phyloP scores from a whole-genome alignment of 2,797 vertebrate genomes.

The Fringilla coelebs region DNA sequence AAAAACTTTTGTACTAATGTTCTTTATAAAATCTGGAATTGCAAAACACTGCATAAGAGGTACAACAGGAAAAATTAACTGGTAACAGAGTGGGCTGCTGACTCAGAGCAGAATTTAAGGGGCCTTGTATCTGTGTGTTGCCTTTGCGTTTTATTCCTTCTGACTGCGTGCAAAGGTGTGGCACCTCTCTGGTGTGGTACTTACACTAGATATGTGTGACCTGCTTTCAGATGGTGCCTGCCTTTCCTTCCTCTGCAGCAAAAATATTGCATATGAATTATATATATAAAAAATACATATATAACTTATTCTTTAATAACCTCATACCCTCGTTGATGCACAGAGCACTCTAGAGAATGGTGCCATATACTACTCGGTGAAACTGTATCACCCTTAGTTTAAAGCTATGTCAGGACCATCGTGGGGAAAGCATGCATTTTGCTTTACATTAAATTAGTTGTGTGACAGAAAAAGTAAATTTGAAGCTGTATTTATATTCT shows the following conservation, averaged over 20 bases:
- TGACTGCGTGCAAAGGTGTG: neutral
- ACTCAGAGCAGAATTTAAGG: neutral
- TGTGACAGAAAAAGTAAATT: neutral
- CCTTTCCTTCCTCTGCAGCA: neutral
- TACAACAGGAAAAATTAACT: neutral
- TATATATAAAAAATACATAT: neutral
- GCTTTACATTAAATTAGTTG: neutral
- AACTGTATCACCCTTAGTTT: neutral
- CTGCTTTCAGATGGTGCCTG: neutral
- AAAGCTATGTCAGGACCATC: neutral
- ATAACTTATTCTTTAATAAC: neutral
- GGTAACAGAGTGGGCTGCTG: neutral
- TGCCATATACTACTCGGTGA: neutral
- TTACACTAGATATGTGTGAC: neutral
- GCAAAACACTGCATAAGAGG: neutral
- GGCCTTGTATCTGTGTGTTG: neutral
- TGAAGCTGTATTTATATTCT: neutral
- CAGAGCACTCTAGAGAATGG: neutral
- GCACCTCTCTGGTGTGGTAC: neutral
- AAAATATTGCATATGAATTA: neutral
- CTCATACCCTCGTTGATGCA: neutral
- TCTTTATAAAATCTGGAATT: neutral
- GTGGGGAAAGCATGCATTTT: neutral
- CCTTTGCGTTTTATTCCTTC: neutral
- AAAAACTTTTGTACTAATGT: neutral